A percentile compares a stretch with the other conserved stretches of the same genome.
Evolutionary conservation across 2,797 vertebrate species (phyloP).

Genomic region (Trachops cirrhosus): DNA sequence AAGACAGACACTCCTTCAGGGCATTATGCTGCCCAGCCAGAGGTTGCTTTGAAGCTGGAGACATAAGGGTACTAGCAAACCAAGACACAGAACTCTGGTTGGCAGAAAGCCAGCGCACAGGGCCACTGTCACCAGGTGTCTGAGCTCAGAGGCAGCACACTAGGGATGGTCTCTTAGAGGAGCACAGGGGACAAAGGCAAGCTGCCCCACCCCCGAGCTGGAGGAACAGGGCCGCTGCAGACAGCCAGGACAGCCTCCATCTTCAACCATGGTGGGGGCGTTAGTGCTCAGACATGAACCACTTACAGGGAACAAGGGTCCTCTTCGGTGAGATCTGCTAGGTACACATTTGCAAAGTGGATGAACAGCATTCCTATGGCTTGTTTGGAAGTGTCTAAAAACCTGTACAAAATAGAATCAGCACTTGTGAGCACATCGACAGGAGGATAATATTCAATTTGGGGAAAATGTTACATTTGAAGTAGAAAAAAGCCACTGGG

Average conservation of each 20-base stretch:
- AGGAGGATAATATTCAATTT: neutral
- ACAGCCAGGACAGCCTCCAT: neutral
- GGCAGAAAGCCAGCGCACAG: neutral
- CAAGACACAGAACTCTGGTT: neutral
- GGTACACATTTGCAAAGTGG: conserved; percentile 98
- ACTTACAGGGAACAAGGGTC: conserved; percentile 99
- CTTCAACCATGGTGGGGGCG: neutral
- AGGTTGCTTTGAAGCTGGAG: neutral
- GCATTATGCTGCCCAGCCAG: neutral
- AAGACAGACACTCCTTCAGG: neutral
- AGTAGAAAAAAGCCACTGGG: neutral
- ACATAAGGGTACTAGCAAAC: neutral
- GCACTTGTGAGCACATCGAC: conserved; percentile 28
- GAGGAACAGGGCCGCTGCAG: neutral
- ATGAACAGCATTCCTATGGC: conserved; percentile 99
- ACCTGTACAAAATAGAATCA: conserved; percentile 85
- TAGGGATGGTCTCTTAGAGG: neutral
- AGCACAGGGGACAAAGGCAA: neutral
- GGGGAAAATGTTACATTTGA: neutral
- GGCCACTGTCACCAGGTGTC: neutral
- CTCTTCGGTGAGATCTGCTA: conserved; percentile 95
- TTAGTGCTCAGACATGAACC: neutral
- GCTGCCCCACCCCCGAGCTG: neutral
- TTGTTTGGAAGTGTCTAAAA: conserved; percentile 99
- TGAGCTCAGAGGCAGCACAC: neutral